These are phyloP conservation scores for Ataeniobius toweri DNA, from an alignment of 2,797 vertebrate species.

Conservation along the genomic window DNA sequence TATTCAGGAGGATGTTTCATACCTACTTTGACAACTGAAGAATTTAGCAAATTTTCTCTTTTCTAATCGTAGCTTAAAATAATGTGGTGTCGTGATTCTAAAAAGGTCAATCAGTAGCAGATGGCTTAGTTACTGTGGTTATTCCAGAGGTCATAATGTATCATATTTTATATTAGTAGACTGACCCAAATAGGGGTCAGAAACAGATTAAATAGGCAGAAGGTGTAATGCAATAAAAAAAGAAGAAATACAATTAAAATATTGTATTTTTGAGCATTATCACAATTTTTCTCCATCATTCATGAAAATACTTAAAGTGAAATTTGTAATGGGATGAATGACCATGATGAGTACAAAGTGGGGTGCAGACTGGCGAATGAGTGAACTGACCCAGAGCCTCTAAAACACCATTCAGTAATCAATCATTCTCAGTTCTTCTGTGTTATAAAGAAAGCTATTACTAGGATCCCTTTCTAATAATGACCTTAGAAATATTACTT, in stretches of 20 bases:
- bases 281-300: too few relatives aligned
- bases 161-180: not conserved
- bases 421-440: not conserved
- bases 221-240: not conserved
- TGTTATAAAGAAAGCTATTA: not conserved
- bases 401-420: not conserved
- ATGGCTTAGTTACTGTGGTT: not conserved
- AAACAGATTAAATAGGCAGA: not conserved
- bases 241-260: too few relatives aligned
- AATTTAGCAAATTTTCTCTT: not conserved
- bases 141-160: not conserved
- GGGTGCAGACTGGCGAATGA: too few relatives aligned
- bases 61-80: not conserved
- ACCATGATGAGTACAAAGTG: too few relatives aligned
- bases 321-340: too few relatives aligned
- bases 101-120: not conserved
- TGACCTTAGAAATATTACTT: too few relatives aligned
- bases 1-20: not conserved
- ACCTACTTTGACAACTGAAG: not conserved
- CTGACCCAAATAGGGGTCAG: not conserved
- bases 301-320: too few relatives aligned
- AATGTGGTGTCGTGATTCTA: not conserved
- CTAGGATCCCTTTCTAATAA: not conserved
- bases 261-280: too few relatives aligned
- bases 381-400: not conserved